Percentiles rank a stretch among this genome's conserved stretches.
Conservation (phyloP, 2,888 invertebrate genomes). For the Galerucella pusilla region DNA sequence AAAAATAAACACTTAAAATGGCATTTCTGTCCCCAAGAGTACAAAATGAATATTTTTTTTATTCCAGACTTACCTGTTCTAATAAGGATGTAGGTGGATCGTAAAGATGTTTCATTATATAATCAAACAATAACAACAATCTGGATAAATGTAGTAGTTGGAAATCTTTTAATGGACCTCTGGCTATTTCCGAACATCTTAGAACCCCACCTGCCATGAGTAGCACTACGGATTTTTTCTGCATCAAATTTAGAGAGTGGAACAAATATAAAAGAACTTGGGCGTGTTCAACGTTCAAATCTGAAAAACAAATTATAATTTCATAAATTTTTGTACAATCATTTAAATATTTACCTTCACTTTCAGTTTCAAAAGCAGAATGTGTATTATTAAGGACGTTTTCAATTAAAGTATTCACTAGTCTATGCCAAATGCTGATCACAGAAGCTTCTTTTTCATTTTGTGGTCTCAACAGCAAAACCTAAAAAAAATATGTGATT, state of each 20-base stretch:
- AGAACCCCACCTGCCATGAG: conserved; percentile 82
- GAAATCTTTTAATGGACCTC: conserved; percentile 70
- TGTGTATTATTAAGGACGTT: conserved; percentile 78
- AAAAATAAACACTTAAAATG: no score
- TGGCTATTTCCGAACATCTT: conserved; percentile 74
- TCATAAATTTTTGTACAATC: background rate
- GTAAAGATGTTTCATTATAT: conserved; percentile 94
- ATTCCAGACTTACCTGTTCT: conserved; percentile 75
- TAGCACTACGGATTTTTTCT: conserved; percentile 93
- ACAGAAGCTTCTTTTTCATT: conserved; percentile 91
- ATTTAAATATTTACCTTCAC: conserved; percentile 70
- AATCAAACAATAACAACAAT: conserved; percentile 88
- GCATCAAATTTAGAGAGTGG: conserved; percentile 94
- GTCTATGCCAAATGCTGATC: conserved; percentile 90
- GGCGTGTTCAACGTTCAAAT: conserved; percentile 95
- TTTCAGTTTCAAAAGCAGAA: conserved; percentile 74
- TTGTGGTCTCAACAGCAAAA: conserved; percentile 82
- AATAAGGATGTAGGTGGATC: conserved; percentile 88
- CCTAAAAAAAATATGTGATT: conserved; percentile 59
- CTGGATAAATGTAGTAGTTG: conserved; percentile 87
- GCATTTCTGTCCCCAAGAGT: no score
- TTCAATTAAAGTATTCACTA: conserved; percentile 89
- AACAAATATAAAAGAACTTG: conserved; percentile 93
- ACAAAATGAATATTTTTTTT: background rate
- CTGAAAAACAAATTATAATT: conserved; percentile 65